phyloP scores from a whole-genome alignment of 1,140 invertebrate species.

The Drosophila kurseongensis region DNA sequence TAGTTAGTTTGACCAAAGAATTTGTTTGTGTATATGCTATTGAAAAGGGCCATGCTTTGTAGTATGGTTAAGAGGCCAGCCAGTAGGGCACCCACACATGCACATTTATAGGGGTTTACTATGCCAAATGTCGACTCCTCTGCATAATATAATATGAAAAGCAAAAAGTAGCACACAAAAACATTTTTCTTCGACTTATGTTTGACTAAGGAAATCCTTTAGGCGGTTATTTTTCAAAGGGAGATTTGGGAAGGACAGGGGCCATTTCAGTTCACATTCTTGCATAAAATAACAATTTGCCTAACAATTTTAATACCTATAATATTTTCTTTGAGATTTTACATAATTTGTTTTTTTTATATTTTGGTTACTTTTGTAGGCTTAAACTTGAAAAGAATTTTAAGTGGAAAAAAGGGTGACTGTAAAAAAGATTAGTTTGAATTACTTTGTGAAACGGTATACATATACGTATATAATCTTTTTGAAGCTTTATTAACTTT shows the following conservation, averaged over 20 bases:
- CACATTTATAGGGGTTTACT: conserved; percentile 37
- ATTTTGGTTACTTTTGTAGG: conserved; percentile 26
- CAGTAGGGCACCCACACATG: conserved; percentile 26
- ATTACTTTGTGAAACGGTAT: no score
- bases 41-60: conserved; percentile 54
- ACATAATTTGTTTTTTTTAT: conserved; percentile 31
- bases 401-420: conserved; percentile 13
- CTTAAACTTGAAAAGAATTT: conserved; percentile 77
- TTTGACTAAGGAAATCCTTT: conserved; percentile 67
- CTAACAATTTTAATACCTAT: conserved; percentile 79
- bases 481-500: no score
- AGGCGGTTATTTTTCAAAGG: conserved; percentile 71
- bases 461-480: no score
- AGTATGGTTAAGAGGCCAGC: conserved; percentile 45
- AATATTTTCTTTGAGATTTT: conserved; percentile 70
- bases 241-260: conserved; percentile 54
- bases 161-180: conserved; percentile 49
- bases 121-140: conserved; percentile 62
- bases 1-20: no score
- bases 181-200: conserved; percentile 52
- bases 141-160: conserved; percentile 54
- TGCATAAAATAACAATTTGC: conserved; percentile 83
- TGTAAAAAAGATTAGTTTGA: no score
- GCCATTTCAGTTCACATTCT: conserved; percentile 61
- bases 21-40: conserved; percentile 1